These are phyloP conservation scores for Tiaroga cobitis DNA, from an alignment of 2,797 vertebrate genomes.

Conservation along the genomic window DNA sequence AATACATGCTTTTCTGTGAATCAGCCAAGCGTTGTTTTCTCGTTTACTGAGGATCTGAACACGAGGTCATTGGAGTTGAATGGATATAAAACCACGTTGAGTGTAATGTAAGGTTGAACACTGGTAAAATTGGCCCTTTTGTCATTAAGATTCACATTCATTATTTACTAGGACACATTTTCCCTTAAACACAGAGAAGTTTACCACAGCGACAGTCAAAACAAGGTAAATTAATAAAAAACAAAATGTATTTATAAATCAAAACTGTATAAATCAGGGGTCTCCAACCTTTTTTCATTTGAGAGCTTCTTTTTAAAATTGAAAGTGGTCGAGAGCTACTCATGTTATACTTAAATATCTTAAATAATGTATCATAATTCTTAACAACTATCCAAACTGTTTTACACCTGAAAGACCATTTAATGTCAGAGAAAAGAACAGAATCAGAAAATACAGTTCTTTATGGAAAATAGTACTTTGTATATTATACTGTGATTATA, in stretches of 20 bases:
- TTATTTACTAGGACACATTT: not conserved
- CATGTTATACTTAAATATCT: too few relatives aligned
- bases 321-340: too few relatives aligned
- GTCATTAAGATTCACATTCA: not conserved
- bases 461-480: too few relatives aligned
- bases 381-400: too few relatives aligned
- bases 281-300: too few relatives aligned
- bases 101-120: not conserved
- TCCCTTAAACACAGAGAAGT: not conserved
- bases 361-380: too few relatives aligned
- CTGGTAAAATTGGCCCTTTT: not conserved
- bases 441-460: too few relatives aligned
- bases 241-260: not conserved
- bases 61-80: not conserved
- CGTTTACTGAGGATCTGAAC: not conserved
- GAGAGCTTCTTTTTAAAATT: too few relatives aligned
- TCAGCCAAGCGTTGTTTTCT: not conserved
- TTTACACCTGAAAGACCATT: too few relatives aligned
- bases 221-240: not conserved
- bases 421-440: too few relatives aligned
- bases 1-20: not conserved
- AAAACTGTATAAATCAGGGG: too few relatives aligned
- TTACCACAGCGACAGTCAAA: not conserved
- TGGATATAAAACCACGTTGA: not conserved
- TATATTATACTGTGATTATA: too few relatives aligned